phyloP scores from a whole-genome alignment of 2,113 vertebrate species.

The Cyphomyrus plagiostoma region DNA sequence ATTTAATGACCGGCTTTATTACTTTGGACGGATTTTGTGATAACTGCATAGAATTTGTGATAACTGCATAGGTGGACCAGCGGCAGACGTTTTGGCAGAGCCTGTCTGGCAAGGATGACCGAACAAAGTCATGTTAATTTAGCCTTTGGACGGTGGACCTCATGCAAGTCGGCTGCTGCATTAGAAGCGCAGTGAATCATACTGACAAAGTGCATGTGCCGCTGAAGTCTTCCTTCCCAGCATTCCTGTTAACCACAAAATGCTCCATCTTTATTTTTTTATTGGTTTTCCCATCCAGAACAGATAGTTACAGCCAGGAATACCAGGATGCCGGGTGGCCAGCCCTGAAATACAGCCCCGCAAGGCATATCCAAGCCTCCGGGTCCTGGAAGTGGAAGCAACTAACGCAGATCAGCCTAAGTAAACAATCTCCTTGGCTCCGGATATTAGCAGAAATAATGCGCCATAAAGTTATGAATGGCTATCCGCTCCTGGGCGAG shows the following conservation, averaged over 20 bases:
- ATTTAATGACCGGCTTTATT: slow-evolving; percentile 7
- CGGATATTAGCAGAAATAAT: slow-evolving; percentile 5
- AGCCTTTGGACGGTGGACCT: neutral
- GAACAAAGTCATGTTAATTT: neutral
- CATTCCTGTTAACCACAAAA: neutral
- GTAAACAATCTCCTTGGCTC: slow-evolving; percentile 9
- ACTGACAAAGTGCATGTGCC: neutral
- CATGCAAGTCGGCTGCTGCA: neutral
- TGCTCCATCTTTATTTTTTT: neutral
- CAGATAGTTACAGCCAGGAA: neutral
- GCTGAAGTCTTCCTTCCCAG: neutral
- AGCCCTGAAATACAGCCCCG: slow-evolving; percentile 1
- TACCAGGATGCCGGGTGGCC: slow-evolving; percentile 15
- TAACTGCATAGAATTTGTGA: neutral
- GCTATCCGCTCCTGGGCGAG: neutral
- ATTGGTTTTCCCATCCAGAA: neutral
- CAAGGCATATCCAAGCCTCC: neutral
- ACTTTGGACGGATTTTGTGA: neutral
- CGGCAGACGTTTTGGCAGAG: neutral
- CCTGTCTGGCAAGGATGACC: neutral
- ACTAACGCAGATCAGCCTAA: slow-evolving; percentile 3
- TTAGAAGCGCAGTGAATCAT: slow-evolving; percentile 6
- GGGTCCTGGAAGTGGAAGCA: neutral
- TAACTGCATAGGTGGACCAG: neutral
- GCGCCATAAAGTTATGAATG: slow-evolving; percentile 8